phyloP scores from a whole-genome alignment of 2,888 invertebrate species.

The Pristionchus exspectatus region DNA sequence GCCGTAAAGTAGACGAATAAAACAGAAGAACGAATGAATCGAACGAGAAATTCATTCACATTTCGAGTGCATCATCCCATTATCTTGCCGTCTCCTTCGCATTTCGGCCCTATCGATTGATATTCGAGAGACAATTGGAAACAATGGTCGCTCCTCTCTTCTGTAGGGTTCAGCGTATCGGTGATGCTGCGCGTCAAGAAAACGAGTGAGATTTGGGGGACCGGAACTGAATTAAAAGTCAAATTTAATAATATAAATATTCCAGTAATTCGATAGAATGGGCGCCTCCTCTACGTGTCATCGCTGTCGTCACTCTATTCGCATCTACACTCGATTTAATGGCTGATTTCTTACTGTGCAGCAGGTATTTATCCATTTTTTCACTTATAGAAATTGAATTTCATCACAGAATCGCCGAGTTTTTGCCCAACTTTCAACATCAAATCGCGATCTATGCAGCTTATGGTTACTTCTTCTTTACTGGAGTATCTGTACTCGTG shows the following conservation, averaged over 20 bases:
- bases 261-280: slow-evolving; percentile 77
- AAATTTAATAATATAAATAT: not conserved
- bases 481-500: slow-evolving; percentile 75
- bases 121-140: not conserved
- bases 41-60: not conserved
- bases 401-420: slow-evolving; percentile 72
- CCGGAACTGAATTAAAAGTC: not conserved
- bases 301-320: slow-evolving; percentile 77
- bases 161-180: slow-evolving; percentile 31
- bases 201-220: not conserved
- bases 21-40: not conserved
- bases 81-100: not conserved
- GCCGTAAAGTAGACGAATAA: slow-evolving; percentile 8
- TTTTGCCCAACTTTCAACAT: slow-evolving; percentile 74
- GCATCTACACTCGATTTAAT: slow-evolving; percentile 77
- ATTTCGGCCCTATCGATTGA: not conserved
- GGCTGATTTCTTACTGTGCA: slow-evolving; percentile 78
- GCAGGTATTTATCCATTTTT: slow-evolving; percentile 59
- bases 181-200: not conserved
- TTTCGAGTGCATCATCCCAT: not conserved
- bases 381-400: not conserved
- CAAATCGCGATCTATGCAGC: slow-evolving; percentile 68
- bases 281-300: slow-evolving; percentile 77
- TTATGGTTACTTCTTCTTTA: slow-evolving; percentile 78
- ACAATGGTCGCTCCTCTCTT: slow-evolving; percentile 28